These are phyloP conservation scores for Cryptotis parvus DNA, from an alignment of 2,113 vertebrate genomes.

Conservation along the genomic window DNA sequence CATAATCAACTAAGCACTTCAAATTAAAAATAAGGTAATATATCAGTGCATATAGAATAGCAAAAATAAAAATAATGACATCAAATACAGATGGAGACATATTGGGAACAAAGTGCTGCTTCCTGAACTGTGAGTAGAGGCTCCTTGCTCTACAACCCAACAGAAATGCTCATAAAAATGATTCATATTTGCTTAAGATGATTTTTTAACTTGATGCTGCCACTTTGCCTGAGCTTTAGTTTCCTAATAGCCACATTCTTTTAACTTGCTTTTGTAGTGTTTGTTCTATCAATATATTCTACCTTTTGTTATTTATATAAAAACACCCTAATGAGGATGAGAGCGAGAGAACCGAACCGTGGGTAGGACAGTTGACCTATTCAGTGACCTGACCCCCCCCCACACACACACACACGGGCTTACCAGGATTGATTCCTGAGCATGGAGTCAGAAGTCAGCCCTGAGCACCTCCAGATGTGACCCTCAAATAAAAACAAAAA, in stretches of 20 bases:
- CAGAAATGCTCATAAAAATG: neutral
- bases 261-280: neutral
- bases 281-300: neutral
- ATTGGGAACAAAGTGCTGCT: neutral
- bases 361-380: neutral
- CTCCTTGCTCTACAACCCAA: neutral
- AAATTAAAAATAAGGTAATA: neutral
- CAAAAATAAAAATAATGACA: neutral
- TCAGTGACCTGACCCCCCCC: too few relatives aligned
- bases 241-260: neutral
- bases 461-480: too few relatives aligned
- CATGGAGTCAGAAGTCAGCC: too few relatives aligned
- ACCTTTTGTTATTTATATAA: slow-evolving; percentile 5
- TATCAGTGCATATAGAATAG: neutral
- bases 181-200: neutral
- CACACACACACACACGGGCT: too few relatives aligned
- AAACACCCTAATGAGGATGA: neutral
- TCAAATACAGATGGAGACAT: slow-evolving; percentile 13
- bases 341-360: neutral
- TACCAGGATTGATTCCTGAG: too few relatives aligned
- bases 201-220: neutral
- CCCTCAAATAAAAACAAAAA: too few relatives aligned
- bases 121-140: neutral
- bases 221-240: neutral
- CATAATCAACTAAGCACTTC: neutral